These are phyloP conservation scores for Sebastes ruberrimus DNA, from an alignment of 2,797 vertebrate species.

Conservation along the genomic window DNA sequence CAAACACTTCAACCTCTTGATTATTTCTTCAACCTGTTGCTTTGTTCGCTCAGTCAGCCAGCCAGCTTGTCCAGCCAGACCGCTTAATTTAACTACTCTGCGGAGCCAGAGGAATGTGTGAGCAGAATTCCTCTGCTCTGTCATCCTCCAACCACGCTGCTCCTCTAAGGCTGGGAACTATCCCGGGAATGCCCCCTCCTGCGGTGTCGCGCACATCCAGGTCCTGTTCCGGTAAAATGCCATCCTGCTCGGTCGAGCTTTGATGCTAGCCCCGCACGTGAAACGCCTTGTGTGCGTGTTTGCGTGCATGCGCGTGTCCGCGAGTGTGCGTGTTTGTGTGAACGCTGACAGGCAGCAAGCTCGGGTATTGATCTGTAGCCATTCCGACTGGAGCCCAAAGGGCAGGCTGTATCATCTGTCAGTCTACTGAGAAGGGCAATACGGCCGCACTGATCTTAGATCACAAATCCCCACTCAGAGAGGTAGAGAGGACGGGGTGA, in stretches of 20 bases:
- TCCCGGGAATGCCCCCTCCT: constrained; percentile 63
- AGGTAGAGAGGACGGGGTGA: not conserved
- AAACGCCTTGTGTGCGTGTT: not conserved
- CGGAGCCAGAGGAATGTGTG: constrained; percentile 34
- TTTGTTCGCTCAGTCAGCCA: constrained; percentile 40
- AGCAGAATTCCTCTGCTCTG: constrained; percentile 33
- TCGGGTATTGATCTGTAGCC: constrained; percentile 75
- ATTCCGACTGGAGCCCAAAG: constrained; percentile 69
- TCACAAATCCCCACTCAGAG: constrained; percentile 64
- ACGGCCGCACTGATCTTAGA: constrained; percentile 64
- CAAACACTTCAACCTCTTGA: not conserved
- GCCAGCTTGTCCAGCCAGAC: constrained; percentile 1
- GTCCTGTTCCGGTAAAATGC: constrained; percentile 69
- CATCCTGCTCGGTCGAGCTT: constrained; percentile 54
- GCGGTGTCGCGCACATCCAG: constrained; percentile 61
- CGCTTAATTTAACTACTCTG: constrained; percentile 35
- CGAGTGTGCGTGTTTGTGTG: constrained; percentile 21
- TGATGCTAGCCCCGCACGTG: constrained; percentile 56
- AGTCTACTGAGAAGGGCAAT: constrained; percentile 69
- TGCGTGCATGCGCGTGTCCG: not conserved
- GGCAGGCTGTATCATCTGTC: constrained; percentile 75
- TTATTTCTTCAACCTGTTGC: constrained; percentile 65
- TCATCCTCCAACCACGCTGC: constrained; percentile 48
- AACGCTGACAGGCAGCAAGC: constrained; percentile 70
- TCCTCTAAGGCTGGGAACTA: constrained; percentile 46